Percentiles rank a stretch among this genome's conserved stretches.
Conservation (phyloP, 2,888 invertebrate genomes). For the Spilosoma lubricipeda region DNA sequence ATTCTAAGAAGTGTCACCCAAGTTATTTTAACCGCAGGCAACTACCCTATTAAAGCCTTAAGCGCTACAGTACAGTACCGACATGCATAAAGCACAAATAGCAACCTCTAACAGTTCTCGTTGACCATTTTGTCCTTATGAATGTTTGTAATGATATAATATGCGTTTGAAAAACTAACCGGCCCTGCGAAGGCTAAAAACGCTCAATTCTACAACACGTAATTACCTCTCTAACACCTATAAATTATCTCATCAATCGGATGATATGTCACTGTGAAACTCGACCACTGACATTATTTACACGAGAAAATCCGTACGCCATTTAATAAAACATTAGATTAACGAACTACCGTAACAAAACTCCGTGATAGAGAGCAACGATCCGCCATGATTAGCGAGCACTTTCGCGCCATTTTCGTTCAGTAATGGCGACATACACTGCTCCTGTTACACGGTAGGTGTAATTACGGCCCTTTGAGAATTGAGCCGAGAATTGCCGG, state of each 20-base stretch:
- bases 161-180: background rate
- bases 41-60: background rate
- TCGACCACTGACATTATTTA: slow-evolving; percentile 37
- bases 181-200: background rate
- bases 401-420: slow-evolving; percentile 55
- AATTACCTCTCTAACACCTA: background rate
- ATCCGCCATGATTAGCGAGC: slow-evolving; percentile 61
- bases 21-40: background rate
- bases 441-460: slow-evolving; percentile 66
- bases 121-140: background rate
- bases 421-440: slow-evolving; percentile 68
- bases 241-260: slow-evolving; percentile 31
- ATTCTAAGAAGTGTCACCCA: background rate
- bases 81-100: background rate
- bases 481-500: slow-evolving; percentile 61
- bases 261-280: slow-evolving; percentile 31
- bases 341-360: slow-evolving; percentile 53
- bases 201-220: background rate
- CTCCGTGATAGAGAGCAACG: slow-evolving; percentile 49
- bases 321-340: slow-evolving; percentile 47
- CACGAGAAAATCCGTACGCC: slow-evolving; percentile 32
- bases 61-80: background rate
- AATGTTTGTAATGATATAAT: background rate
- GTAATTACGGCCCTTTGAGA: slow-evolving; percentile 70
- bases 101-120: background rate